Conservation (phyloP, 2,888 invertebrate species). For the Mimachlamys varia region DNA sequence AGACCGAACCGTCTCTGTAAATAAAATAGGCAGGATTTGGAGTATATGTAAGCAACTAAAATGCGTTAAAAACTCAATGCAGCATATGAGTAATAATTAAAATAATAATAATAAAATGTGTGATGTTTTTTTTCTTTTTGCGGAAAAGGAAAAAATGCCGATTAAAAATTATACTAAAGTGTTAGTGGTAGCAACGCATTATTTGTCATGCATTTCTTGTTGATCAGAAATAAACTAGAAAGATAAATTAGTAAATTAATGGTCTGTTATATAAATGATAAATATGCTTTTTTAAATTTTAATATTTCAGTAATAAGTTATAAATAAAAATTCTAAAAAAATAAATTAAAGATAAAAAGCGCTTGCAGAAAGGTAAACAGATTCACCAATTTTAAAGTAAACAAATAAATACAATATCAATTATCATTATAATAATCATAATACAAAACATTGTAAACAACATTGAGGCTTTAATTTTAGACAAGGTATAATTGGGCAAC, state of each 20-base stretch:
- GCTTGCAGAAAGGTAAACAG: neutral
- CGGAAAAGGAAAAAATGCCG: neutral
- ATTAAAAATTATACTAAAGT: neutral
- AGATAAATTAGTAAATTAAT: neutral
- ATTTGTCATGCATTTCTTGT: neutral
- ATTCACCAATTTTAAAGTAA: neutral
- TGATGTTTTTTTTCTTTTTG: neutral
- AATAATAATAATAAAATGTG: neutral
- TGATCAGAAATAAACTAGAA: neutral
- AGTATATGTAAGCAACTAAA: slow-evolving; percentile 18
- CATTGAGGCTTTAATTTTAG: too few species aligned
- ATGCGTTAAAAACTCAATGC: slow-evolving; percentile 14
- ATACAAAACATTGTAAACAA: too few species aligned
- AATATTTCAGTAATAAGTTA: neutral
- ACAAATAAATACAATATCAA: neutral
- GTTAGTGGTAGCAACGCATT: neutral
- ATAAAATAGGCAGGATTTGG: slow-evolving; percentile 28
- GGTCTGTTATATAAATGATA: neutral
- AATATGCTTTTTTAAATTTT: neutral
- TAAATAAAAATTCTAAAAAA: neutral
- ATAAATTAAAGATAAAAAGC: slow-evolving; percentile 25
- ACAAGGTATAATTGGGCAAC: neutral
- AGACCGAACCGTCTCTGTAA: slow-evolving; percentile 3
- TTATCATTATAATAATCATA: neutral
- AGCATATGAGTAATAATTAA: neutral